These are phyloP conservation scores for Pristionchus arcanus DNA, from an alignment of 2,888 invertebrate genomes.

Conservation along the genomic window DNA sequence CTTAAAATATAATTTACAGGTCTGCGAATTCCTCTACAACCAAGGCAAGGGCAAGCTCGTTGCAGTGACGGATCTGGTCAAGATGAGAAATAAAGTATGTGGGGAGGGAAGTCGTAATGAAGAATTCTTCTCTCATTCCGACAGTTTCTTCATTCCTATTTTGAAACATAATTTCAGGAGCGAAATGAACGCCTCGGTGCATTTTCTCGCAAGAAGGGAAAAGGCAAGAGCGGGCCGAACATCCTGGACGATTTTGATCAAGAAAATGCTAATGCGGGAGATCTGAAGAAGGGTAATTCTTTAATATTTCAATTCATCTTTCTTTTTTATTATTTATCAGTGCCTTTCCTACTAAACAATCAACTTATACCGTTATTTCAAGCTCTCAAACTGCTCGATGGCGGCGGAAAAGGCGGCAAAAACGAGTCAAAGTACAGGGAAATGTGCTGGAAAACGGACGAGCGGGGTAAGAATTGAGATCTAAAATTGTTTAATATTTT, in stretches of 20 bases:
- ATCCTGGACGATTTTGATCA: conserved; percentile 72
- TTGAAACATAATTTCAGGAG: conserved; percentile 83
- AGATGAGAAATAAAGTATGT: conserved; percentile 87
- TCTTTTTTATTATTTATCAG: too few species aligned
- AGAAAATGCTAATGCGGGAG: conserved; percentile 68
- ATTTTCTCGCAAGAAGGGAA: conserved; percentile 71
- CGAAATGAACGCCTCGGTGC: conserved; percentile 80
- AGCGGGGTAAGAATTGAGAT: conserved; percentile 64
- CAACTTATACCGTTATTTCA: too few species aligned
- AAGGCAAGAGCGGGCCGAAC: conserved; percentile 73
- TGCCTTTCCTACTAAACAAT: too few species aligned
- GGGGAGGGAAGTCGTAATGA: too few species aligned
- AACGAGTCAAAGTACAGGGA: conserved; percentile 83
- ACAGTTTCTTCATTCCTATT: not conserved
- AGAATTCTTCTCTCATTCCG: too few species aligned
- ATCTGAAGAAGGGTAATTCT: conserved; percentile 72
- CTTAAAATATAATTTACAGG: too few species aligned
- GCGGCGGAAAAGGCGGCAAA: conserved; percentile 72
- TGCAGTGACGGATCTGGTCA: conserved; percentile 90
- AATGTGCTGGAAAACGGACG: conserved; percentile 70
- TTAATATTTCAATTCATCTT: too few species aligned
- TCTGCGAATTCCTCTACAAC: conserved; percentile 93
- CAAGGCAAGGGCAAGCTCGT: conserved; percentile 92
- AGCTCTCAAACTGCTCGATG: conserved; percentile 77
- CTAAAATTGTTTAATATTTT: too few species aligned